phyloP scores from a whole-genome alignment of 2,797 vertebrate species.

The Alauda arvensis region DNA sequence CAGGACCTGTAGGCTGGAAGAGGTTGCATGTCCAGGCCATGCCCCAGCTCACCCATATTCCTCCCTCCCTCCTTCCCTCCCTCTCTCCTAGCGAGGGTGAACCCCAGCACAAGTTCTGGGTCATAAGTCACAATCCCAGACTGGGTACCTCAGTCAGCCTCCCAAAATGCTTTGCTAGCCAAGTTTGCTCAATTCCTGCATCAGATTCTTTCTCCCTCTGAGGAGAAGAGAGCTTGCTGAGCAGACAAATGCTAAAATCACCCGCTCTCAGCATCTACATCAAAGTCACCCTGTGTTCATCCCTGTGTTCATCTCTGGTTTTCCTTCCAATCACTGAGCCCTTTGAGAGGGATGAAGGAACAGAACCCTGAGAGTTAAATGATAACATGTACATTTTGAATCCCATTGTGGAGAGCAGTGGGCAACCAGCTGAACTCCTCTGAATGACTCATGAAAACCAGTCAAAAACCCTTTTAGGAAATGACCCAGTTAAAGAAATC shows the following conservation, averaged over 20 bases:
- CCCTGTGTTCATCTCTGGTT: not conserved
- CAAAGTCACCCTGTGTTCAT: not conserved
- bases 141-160: not conserved
- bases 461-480: slow-evolving; percentile 6
- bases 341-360: not conserved
- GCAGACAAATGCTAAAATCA: not conserved
- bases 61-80: not conserved
- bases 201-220: not conserved
- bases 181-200: not conserved
- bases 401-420: not conserved
- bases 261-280: not conserved
- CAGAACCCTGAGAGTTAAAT: not conserved
- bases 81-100: not conserved
- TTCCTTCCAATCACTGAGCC: not conserved
- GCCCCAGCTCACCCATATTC: not conserved
- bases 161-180: not conserved
- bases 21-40: rapidly evolving
- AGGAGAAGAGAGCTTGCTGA: not conserved
- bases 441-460: slow-evolving; percentile 2
- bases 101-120: not conserved
- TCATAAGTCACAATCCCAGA: rapidly evolving
- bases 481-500: slow-evolving; percentile 9
- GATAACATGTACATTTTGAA: not conserved
- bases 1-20: not conserved
- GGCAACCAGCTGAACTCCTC: not conserved